Percentiles rank a stretch among this genome's conserved stretches.
These are phyloP conservation scores for Pseudorhombus dupliciocellatus DNA, from an alignment of 2,113 vertebrate species.

Conservation along the genomic window DNA sequence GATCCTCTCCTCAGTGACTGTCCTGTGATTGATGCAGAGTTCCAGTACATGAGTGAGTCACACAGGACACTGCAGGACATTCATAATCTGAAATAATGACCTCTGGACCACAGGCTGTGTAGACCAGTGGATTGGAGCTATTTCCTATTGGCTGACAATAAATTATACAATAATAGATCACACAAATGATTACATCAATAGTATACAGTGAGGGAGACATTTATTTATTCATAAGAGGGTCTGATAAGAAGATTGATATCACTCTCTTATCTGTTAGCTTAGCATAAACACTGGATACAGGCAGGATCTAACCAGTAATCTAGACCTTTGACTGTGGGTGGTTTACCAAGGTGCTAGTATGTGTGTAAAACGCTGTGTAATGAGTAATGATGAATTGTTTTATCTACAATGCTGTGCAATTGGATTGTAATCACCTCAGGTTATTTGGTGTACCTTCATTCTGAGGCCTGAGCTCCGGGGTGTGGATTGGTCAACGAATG, in stretches of 20 bases:
- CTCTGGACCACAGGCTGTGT: background rate
- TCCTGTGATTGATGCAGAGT: slow-evolving; percentile 19
- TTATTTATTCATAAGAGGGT: background rate
- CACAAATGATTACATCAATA: background rate
- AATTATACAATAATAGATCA: background rate
- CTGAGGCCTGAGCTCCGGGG: too few species aligned
- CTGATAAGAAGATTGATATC: too few species aligned
- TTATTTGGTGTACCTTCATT: too few species aligned
- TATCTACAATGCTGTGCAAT: too few species aligned
- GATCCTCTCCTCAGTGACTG: slow-evolving; percentile 33
- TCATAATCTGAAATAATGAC: slow-evolving; percentile 26
- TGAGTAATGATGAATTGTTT: too few species aligned
- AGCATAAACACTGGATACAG: background rate
- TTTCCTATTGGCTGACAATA: background rate
- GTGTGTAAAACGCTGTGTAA: too few species aligned
- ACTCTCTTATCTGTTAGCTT: background rate
- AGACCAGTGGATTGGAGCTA: background rate
- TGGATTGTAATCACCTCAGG: too few species aligned
- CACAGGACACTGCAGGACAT: slow-evolving; percentile 11
- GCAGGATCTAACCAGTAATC: too few species aligned
- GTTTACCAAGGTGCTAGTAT: too few species aligned
- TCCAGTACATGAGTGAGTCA: slow-evolving; percentile 34
- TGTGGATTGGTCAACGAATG: too few species aligned
- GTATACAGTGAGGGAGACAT: background rate
- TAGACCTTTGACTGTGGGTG: too few species aligned